Base-by-base conservation (phyloP, 2,797 vertebrate species). In the Hyperoplus lanceolatus region DNA sequence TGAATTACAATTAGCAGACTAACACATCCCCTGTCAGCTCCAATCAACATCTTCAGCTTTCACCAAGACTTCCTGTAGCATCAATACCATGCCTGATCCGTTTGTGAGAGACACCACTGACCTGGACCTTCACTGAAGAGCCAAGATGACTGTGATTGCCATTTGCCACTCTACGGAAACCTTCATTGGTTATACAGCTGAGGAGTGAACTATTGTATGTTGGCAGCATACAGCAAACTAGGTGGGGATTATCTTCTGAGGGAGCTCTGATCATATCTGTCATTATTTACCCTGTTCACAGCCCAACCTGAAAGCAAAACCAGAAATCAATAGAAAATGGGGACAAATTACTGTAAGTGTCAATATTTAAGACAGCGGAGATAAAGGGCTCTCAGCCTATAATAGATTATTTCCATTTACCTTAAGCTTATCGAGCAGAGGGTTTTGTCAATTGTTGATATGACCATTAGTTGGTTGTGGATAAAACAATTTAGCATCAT, bases 261-360 rank as follows among this genome's bases (percentile, higher is more conserved):
- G 41, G 61, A 70, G 76, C 77, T 46, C 77, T 42, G 59, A 75
- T 90, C 77, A 90, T 80, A 93, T 92, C 90, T 86, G 89, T 94
- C 93, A 93, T 87, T 77, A 92, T 93, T 93, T 92, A 90, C 83
- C 78, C 84, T 87, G 88, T 91, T 94, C 90, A 91, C 82, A 84
- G 80, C 83, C 9, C 82, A 91, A 90, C 82, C 83, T 81, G 88
- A 89, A 89, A 90, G 91, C 84, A 92, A 92, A 93, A 93, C 90
- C 91, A 82, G 87, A 89, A 94, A 95, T 95, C 95, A 92, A 94
- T 95, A 86, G 70, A 73, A 90, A 93, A 93, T 92, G 85, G 86
- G 90, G 91, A 93, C 88, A 91, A 93, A 94, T 92, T 88, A 93
- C 88, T 91, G 88, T 89, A 91, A 90, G 84, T 93, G 82, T 90